Conservation (phyloP, 2,888 invertebrate genomes). For the Empis livida region DNA sequence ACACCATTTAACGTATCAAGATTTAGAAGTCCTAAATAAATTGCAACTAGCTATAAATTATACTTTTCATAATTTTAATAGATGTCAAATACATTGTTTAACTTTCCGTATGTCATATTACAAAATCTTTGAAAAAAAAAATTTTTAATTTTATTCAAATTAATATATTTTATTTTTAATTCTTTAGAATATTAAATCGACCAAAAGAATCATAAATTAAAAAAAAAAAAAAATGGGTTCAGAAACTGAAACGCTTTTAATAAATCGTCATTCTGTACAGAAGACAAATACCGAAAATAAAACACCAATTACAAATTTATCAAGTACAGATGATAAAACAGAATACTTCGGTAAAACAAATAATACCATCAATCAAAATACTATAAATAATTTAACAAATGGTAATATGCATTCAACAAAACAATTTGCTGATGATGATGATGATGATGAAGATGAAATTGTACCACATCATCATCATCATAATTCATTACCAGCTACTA, state of each 20-base stretch:
- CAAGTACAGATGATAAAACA: constrained; percentile 9
- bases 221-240: constrained; percentile 13
- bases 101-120: too few relatives aligned
- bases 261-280: constrained; percentile 9
- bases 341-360: constrained; percentile 11
- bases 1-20: too few relatives aligned
- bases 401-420: neutral
- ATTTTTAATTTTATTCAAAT: too few relatives aligned
- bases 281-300: constrained; percentile 10
- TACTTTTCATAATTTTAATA: too few relatives aligned
- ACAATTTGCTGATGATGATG: constrained; percentile 7
- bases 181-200: too few relatives aligned
- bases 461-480: constrained; percentile 10
- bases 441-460: constrained; percentile 6
- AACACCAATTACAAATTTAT: constrained; percentile 6
- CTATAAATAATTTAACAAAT: constrained; percentile 1
- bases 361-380: constrained; percentile 5
- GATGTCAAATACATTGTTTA: too few relatives aligned
- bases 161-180: too few relatives aligned
- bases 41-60: too few relatives aligned
- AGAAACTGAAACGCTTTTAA: constrained; percentile 15
- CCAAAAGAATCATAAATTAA: neutral
- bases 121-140: too few relatives aligned
- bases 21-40: too few relatives aligned
- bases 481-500: constrained; percentile 28